Evolutionary conservation across 2,797 vertebrate species (phyloP).

Genomic region (Semotilus atromaculatus): DNA sequence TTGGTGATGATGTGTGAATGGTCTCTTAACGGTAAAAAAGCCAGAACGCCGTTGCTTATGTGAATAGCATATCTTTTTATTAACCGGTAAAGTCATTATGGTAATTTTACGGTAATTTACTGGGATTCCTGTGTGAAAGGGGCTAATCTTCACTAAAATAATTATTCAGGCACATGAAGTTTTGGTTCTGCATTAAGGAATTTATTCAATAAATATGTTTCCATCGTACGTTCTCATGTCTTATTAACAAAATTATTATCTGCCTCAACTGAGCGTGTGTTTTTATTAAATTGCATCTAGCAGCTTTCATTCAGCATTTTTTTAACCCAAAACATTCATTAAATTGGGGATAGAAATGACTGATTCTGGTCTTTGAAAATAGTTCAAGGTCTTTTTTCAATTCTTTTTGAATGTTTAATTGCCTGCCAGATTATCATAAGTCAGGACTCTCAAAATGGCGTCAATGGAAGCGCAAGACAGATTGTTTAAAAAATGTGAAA

Average conservation of each 20-base stretch:
- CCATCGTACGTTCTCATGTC: too few species aligned
- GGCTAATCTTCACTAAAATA: neutral
- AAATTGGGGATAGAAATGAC: neutral
- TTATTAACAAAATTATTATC: neutral
- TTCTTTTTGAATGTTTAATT: neutral
- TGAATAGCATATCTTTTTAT: too few species aligned
- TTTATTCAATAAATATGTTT: too few species aligned
- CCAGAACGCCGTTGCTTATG: too few species aligned
- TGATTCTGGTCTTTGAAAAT: neutral
- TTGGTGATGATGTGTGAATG: too few species aligned
- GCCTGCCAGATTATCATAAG: neutral
- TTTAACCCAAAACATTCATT: neutral
- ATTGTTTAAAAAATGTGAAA: too few species aligned
- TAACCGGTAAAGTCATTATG: too few species aligned
- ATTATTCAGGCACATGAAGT: neutral
- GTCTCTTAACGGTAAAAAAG: too few species aligned
- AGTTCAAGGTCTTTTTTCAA: neutral
- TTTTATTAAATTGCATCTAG: neutral
- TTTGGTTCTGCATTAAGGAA: neutral
- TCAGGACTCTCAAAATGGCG: neutral
- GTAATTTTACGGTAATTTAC: too few species aligned
- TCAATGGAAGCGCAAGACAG: neutral
- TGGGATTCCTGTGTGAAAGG: neutral
- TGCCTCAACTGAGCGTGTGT: neutral
- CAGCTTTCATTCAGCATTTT: neutral